Evolutionary conservation across 2,888 invertebrate species (phyloP), one percentile per base, ranked within the genome.

Genomic region (Ornithoptera priamus): DNA sequence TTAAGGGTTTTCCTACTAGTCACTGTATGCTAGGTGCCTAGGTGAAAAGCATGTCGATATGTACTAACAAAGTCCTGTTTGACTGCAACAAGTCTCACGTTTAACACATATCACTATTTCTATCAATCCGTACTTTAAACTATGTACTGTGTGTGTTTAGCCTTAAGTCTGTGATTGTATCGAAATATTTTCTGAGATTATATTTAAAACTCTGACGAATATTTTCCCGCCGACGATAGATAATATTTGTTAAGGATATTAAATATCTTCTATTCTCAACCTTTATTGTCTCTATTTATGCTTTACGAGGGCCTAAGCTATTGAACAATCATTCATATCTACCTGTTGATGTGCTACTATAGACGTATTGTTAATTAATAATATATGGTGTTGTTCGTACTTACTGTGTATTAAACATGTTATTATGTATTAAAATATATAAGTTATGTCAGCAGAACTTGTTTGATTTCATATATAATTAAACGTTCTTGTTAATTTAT

Each of bases 381-480:
- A 80, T 77, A 75, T 79, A 84, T 80, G 76, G 75, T 80, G 80
- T 84, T 84, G 80, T 85, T 81, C 75, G 77, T 80, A 81, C 81
- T 85, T 83, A 82, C 82, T 83, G 83, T 88, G 85, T 87, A 85
- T 80, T 85, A 77, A 84, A 57, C 75, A 78, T 80, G 80, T 74
- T 75, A 78, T 74, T 86, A 85, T 88, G 88, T 91, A 90, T 90
- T 89, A 86, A 71, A 81, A 86, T 88, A 90, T 88, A 90, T 87
- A 83, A 87, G 87, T 86, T 86, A 88, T 88, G 85, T 89, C 90
- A 82, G 91, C 90, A 88, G 80, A 80, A 73, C 75, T 76, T 50
- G 76, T 83, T 81, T 85, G 20, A 50, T 50, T 50, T 50, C 1
- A 12, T 18, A 15, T 2, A 15, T 46, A 46, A 46, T 46, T 46